Percentiles rank a stretch among this genome's conserved stretches.
These are phyloP conservation scores for Drosophila acutilabella DNA, from an alignment of 2,888 invertebrate species.

Conservation along the genomic window DNA sequence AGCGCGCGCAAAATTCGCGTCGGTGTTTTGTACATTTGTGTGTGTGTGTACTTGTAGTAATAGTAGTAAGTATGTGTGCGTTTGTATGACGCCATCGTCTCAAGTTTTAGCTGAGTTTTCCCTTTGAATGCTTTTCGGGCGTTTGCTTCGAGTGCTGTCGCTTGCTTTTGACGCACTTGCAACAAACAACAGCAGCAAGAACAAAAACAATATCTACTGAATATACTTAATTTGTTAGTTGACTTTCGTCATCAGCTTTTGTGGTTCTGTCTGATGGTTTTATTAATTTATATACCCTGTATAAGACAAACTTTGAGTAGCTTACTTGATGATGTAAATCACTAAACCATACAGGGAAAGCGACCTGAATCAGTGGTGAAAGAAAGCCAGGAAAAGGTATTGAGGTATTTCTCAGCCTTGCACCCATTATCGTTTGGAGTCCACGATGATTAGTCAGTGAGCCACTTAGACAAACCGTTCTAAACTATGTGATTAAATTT, in stretches of 20 bases:
- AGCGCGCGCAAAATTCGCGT: slow-evolving; percentile 79
- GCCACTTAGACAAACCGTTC: background rate
- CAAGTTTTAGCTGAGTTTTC: slow-evolving; percentile 57
- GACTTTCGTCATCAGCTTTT: slow-evolving; percentile 63
- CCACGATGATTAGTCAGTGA: background rate
- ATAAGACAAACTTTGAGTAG: background rate
- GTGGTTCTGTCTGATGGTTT: slow-evolving; percentile 30
- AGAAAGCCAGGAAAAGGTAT: too few relatives aligned
- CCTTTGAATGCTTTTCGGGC: slow-evolving; percentile 43
- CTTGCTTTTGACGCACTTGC: slow-evolving; percentile 52
- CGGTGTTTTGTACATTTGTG: slow-evolving; percentile 1
- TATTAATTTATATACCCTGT: slow-evolving; percentile 51
- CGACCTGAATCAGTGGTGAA: too few relatives aligned
- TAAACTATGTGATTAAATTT: background rate
- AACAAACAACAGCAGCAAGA: slow-evolving; percentile 25
- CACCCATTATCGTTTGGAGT: background rate
- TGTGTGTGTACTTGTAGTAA: too few relatives aligned
- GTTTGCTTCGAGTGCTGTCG: slow-evolving; percentile 38
- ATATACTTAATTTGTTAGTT: slow-evolving; percentile 59
- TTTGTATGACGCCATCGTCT: slow-evolving; percentile 58
- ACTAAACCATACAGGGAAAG: too few relatives aligned
- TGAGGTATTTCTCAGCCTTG: too few relatives aligned
- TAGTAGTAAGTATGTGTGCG: slow-evolving; percentile 11
- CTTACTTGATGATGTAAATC: background rate
- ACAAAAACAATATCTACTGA: slow-evolving; percentile 27